Base-by-base conservation (phyloP, 2,113 vertebrate genomes). In the Hyperoodon ampullatus region DNA sequence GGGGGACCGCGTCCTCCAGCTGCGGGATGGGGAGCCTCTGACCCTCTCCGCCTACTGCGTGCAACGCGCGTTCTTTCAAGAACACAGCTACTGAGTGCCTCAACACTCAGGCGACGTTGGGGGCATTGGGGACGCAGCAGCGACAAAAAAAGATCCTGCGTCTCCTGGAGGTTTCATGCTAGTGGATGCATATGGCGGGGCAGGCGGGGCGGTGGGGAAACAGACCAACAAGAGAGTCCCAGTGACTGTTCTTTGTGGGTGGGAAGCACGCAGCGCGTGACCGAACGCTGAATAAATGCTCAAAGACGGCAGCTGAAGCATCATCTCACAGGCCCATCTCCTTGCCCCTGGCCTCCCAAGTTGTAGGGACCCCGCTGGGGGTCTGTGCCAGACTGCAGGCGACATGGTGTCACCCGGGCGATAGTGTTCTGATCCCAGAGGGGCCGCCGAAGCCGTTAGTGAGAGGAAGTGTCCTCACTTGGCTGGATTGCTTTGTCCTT, bases 241-340 rank as follows among this genome's bases (percentile, higher is more conserved):
- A 42, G 35, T 0, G 2, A 26, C 18, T n/a, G 42, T 28, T 60
- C 24, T 30, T 8, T 12, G 28, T 24, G 30, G 19, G 26, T 5
- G 15, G 15, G 47, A 15, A n/a, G 3, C 61, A 6, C 0, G 1
- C 5, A 26, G 3, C 47, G 3, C 0, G 0, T 8, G 21, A 74
- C 63, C 83, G 1, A 13, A 23, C 72, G 6, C 35, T 42, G 70
- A 6, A n/a, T 5, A 16, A 5, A 21, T 33, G 16, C 39, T 35
- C 30, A 6, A 0, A 39, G 30, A 60, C 0, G 0, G 42, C 0
- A 7, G 61, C 63, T 77, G 63, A 26, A 15, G 33, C 8, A 10
- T 1, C 0, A 8, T 10, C 50, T 2, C 47, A 23, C 0, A 6
- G 6, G 6, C 6, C 5, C 6, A 4, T 5, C 14, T 53, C 60